Base-by-base conservation (phyloP, 2,797 vertebrate genomes). In the Adelosebastes latens region DNA sequence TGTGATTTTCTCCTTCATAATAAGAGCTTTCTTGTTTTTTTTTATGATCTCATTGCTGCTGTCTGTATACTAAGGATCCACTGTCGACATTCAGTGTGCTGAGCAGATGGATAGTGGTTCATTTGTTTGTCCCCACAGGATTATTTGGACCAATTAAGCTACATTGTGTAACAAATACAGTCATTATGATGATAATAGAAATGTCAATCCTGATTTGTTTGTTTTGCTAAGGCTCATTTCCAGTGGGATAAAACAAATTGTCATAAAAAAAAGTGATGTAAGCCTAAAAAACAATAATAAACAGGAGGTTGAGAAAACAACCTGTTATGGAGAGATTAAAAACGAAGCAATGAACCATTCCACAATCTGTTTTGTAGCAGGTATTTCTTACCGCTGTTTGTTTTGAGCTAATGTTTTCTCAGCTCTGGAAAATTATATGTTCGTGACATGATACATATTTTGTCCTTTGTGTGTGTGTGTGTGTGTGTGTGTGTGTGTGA, bases 121-220 rank as follows among this genome's bases (percentile, higher is more conserved):
- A 61, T 59, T 39, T 75, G 34, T 75, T 67, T 25, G 59, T 52
- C 22, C 72, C 66, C 25, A 32, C 72, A 39, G 64, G 58, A 77
- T 72, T 72, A 75, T 77, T 72, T 9, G 52, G 16, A 72, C 31
- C 53, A 70, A 36, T 85, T 74, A 79, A 55, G 31, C 7, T 24
- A 31, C 20, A n/a, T 56, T 36, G 9, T 46, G 46, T 1, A 22
- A 56, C 39, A 2, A 34, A 49, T 31, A 22, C 2, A 20, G 20
- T 71, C 29, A 58, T 49, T 66, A 60, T 29, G 8, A 36, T 8
- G 16, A 29, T 46, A n/a, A 18, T 72, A 20, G 75, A 74, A 66
- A 36, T 13, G 2, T 10, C 13, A 10, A 8, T 46, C 36, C 31
- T n/a, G 8, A 14, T n/a, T 65, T 32, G 36, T 67, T 77, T 22